Evolutionary conservation across 2,797 vertebrate species (phyloP).

Genomic region (Trichosurus vulpecula): DNA sequence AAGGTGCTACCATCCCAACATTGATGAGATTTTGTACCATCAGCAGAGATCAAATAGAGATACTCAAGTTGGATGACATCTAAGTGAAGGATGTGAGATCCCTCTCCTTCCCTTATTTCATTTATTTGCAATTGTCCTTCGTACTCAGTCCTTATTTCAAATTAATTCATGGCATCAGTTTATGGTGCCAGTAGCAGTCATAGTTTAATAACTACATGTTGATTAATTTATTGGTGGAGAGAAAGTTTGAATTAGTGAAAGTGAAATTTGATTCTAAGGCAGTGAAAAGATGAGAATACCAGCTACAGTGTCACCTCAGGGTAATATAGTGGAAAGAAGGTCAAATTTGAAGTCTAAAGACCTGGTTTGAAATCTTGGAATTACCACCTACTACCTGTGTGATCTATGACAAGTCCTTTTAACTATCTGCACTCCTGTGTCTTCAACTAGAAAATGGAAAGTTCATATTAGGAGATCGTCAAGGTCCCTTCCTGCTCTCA

Average conservation of each 20-base stretch:
- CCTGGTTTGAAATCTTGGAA: background rate
- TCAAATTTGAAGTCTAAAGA: background rate
- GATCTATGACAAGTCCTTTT: background rate
- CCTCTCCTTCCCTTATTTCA: background rate
- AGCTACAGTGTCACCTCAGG: background rate
- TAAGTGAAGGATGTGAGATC: background rate
- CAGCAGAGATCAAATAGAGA: background rate
- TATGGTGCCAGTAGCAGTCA: background rate
- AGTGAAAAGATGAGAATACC: background rate
- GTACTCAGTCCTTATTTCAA: background rate
- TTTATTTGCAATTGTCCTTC: background rate
- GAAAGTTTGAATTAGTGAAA: background rate
- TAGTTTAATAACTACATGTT: background rate
- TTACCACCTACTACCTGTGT: background rate
- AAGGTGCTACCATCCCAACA: background rate
- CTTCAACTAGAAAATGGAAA: background rate
- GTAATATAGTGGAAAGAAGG: background rate
- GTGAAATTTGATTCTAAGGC: background rate
- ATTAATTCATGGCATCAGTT: background rate
- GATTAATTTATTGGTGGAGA: background rate
- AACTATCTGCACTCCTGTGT: background rate
- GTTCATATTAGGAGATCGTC: background rate
- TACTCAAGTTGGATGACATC: background rate
- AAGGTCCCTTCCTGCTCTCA: background rate
- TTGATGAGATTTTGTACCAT: background rate